Evolutionary conservation across 1,140 invertebrate species (phyloP), one percentile per base, ranked within the genome.

Genomic region (Pissodes strobi): DNA sequence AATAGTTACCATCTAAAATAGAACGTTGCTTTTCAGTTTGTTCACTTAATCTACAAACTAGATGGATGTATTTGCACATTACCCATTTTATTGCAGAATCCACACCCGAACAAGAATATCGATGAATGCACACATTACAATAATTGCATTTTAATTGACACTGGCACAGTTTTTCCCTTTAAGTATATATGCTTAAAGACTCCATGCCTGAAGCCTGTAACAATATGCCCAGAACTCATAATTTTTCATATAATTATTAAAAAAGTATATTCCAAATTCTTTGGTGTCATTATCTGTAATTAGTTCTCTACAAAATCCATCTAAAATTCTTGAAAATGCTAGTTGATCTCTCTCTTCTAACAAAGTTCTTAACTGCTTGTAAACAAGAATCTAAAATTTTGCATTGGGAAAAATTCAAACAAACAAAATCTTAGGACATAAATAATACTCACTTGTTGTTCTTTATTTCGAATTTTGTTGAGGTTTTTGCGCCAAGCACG

Each of bases 371-470:
- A 34, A n/a, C n/a, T 34, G 6, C n/a, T 34, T 34, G 30, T 34
- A 34, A 8, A 34, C n/a, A 8, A 34, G 30, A n/a, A n/a, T n/a
- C 38, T 18, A 17, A 5, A 5, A n/a, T n/a, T n/a, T n/a, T n/a
- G n/a, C n/a, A n/a, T n/a, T n/a, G n/a, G n/a, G n/a, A n/a, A n/a
- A n/a, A n/a, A n/a, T n/a, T n/a, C n/a, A n/a, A n/a, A n/a, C n/a
- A n/a, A n/a, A n/a, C n/a, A n/a, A n/a, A n/a, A n/a, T n/a, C n/a
- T n/a, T n/a, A n/a, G n/a, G n/a, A n/a, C n/a, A 18, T 48, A 10
- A 57, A 37, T 57, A 57, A 9, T 48, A 12, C 3, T 18, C 43
- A 60, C 63, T 19, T 60, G 52, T 12, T 41, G 61, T 52, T 66
- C 64, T 53, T 61, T 41, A 19, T 10, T 22, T 12, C 17, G 1